Evolutionary conservation across 2,888 invertebrate species (phyloP).

Genomic region (Mythimna loreyi): DNA sequence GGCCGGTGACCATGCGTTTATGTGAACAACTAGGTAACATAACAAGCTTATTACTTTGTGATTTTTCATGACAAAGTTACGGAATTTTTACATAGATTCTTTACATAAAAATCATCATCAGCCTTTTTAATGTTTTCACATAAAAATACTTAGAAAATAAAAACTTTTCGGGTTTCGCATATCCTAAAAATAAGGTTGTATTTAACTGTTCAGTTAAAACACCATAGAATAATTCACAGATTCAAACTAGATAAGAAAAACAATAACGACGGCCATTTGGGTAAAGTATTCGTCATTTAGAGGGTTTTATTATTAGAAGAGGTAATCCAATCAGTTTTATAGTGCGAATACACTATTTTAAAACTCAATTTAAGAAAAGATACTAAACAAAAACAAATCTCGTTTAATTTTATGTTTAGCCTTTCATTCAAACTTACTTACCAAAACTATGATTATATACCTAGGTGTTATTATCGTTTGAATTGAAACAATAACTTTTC

Average conservation of each 20-base stretch:
- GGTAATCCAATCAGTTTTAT: slow-evolving; percentile 20
- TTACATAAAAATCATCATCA: too few species aligned
- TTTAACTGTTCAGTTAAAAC: neutral
- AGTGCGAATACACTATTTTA: neutral
- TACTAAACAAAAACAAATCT: slow-evolving; percentile 17
- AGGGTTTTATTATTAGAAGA: slow-evolving; percentile 3
- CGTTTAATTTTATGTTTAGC: slow-evolving; percentile 4
- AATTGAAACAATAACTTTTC: slow-evolving; percentile 1
- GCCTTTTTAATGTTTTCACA: too few species aligned
- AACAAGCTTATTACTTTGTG: too few species aligned
- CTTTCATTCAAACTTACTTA: neutral
- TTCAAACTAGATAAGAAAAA: neutral
- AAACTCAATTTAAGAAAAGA: slow-evolving; percentile 15
- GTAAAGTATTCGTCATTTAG: too few species aligned
- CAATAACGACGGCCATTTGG: neutral
- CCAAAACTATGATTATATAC: neutral
- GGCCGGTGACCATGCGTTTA: too few species aligned
- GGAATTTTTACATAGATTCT: too few species aligned
- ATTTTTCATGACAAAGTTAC: too few species aligned
- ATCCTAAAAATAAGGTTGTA: too few species aligned
- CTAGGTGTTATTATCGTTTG: neutral
- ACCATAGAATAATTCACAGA: neutral
- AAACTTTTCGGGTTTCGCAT: too few species aligned
- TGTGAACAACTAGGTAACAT: too few species aligned
- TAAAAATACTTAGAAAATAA: too few species aligned